These are phyloP conservation scores for Cheilosia soror DNA, from an alignment of 2,888 invertebrate species.

Conservation along the genomic window DNA sequence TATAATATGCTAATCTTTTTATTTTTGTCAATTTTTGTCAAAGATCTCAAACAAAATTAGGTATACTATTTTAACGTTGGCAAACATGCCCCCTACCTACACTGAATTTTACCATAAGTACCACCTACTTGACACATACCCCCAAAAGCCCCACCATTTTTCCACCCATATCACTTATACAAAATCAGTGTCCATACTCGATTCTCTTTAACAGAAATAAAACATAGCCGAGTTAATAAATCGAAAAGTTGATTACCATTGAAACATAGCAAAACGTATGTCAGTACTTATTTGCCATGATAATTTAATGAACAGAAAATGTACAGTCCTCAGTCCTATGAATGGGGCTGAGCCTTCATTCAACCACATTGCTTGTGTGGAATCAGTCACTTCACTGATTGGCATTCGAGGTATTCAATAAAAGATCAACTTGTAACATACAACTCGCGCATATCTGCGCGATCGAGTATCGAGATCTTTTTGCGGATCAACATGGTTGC, in stretches of 20 bases:
- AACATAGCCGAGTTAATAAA: constrained; percentile 23
- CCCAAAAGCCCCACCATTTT: constrained; percentile 11
- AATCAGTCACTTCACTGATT: constrained; percentile 61
- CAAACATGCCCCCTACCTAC: neutral
- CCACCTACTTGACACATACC: constrained; percentile 9
- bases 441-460: constrained; percentile 33
- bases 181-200: constrained; percentile 36
- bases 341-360: constrained; percentile 22
- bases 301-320: constrained; percentile 53
- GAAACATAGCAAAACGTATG: constrained; percentile 60
- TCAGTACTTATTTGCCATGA: constrained; percentile 44
- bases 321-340: constrained; percentile 25
- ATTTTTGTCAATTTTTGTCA: no score
- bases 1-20: no score
- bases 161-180: constrained; percentile 4
- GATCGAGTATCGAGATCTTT: constrained; percentile 13
- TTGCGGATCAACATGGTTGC: constrained; percentile 32
- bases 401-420: constrained; percentile 54
- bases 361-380: constrained; percentile 7
- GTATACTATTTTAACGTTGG: no score
- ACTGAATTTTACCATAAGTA: neutral
- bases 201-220: constrained; percentile 27
- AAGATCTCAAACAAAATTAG: no score
- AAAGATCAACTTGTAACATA: constrained; percentile 33
- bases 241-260: constrained; percentile 48